A percentile compares a stretch with the other conserved stretches of the same genome.
These are phyloP conservation scores for Lochmaea crataegi DNA, from an alignment of 2,888 invertebrate species.

Conservation along the genomic window DNA sequence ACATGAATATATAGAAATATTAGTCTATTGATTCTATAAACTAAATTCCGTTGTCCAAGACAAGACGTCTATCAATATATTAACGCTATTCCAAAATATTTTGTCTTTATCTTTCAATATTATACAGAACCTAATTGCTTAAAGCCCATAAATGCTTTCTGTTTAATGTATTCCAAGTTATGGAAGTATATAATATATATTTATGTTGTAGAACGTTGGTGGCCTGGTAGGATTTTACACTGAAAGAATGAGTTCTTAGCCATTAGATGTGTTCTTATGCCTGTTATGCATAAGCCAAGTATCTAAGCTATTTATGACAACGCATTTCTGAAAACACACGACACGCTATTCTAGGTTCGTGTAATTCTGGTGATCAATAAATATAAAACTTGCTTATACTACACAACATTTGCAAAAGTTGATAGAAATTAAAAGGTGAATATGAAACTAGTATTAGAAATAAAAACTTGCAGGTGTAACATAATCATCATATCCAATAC, in stretches of 20 bases:
- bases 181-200: constrained; percentile 7
- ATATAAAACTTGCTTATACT: background rate
- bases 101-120: background rate
- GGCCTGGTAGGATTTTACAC: constrained; percentile 8
- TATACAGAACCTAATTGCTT: background rate
- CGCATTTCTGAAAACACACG: constrained; percentile 1
- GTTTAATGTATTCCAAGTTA: constrained; percentile 4
- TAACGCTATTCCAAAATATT: constrained; percentile 1
- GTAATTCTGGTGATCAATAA: background rate
- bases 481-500: background rate
- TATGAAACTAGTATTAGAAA: background rate
- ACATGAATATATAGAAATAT: background rate
- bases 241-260: background rate
- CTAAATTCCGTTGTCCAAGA: background rate
- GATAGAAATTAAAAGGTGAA: background rate
- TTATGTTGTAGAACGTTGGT: constrained; percentile 2
- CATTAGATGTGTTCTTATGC: background rate
- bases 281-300: background rate
- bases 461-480: background rate
- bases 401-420: background rate
- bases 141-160: constrained; percentile 6
- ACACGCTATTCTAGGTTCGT: background rate
- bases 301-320: constrained; percentile 5
- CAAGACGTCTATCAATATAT: background rate
- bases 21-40: background rate